Conservation (phyloP, 2,113 vertebrate species). For the Formicarius rufipectus region DNA sequence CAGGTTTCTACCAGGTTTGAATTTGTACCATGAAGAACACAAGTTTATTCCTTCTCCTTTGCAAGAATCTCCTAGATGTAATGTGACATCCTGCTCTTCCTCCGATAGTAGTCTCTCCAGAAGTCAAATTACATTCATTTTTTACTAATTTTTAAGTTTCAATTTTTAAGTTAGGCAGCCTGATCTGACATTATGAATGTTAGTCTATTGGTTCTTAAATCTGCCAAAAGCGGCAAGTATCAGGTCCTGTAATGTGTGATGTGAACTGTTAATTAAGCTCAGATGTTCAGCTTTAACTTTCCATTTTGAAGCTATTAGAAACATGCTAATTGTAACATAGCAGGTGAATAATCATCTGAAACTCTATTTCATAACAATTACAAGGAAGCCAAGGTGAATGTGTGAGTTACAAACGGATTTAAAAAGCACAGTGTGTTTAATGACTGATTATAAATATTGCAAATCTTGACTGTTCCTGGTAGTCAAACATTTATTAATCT, state of each 20-base stretch:
- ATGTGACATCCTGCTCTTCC: not conserved
- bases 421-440: not conserved
- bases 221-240: not conserved
- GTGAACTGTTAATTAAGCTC: not conserved
- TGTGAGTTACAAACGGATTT: not conserved
- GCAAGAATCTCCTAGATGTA: not conserved
- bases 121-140: not conserved
- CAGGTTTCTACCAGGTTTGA: not conserved
- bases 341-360: slow-evolving; percentile 35
- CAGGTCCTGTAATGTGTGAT: not conserved
- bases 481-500: not conserved
- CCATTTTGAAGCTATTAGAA: not conserved
- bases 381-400: not conserved
- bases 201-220: not conserved
- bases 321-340: not conserved
- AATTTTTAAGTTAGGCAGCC: not conserved
- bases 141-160: not conserved
- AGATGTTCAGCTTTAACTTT: not conserved
- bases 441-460: not conserved
- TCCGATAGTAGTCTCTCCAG: not conserved
- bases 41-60: not conserved
- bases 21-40: not conserved
- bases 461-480: not conserved
- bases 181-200: not conserved
- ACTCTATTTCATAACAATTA: not conserved